A percentile compares a stretch with the other conserved stretches of the same genome.
Evolutionary conservation across 1,140 invertebrate genomes (phyloP).

Genomic region (Macrostomum lignano): DNA sequence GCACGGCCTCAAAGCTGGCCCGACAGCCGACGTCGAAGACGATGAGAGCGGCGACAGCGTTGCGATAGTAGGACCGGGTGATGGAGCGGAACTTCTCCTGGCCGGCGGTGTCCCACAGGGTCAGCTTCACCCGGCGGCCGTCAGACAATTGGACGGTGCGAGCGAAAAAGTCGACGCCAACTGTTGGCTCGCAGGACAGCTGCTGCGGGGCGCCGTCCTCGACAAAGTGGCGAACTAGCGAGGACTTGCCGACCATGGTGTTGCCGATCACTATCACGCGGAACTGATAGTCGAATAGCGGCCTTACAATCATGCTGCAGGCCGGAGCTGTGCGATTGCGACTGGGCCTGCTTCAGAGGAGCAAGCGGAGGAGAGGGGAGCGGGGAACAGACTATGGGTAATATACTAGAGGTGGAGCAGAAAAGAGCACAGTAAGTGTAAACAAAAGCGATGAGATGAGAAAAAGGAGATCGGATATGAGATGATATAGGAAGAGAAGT

Average conservation of each 20-base stretch:
- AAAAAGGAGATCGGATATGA: too few relatives aligned
- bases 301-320: background rate
- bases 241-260: constrained; percentile 70
- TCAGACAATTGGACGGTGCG: constrained; percentile 62
- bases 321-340: too few relatives aligned
- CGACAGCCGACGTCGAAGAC: constrained; percentile 4
- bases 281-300: constrained; percentile 73
- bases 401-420: too few relatives aligned
- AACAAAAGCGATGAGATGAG: too few relatives aligned
- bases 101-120: constrained; percentile 71
- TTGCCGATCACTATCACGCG: constrained; percentile 78
- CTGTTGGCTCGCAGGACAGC: constrained; percentile 53
- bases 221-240: constrained; percentile 72
- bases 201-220: constrained; percentile 91
- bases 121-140: constrained; percentile 74
- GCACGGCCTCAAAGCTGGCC: constrained; percentile 3
- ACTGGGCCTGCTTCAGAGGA: too few relatives aligned
- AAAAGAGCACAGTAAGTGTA: too few relatives aligned
- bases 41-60: constrained; percentile 17
- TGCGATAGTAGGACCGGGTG: constrained; percentile 81
- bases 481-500: too few relatives aligned
- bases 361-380: too few relatives aligned
- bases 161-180: constrained; percentile 89
- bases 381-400: too few relatives aligned
- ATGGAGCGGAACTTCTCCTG: constrained; percentile 94